phyloP scores from a whole-genome alignment of 2,888 invertebrate species.

The Ischnura elegans region DNA sequence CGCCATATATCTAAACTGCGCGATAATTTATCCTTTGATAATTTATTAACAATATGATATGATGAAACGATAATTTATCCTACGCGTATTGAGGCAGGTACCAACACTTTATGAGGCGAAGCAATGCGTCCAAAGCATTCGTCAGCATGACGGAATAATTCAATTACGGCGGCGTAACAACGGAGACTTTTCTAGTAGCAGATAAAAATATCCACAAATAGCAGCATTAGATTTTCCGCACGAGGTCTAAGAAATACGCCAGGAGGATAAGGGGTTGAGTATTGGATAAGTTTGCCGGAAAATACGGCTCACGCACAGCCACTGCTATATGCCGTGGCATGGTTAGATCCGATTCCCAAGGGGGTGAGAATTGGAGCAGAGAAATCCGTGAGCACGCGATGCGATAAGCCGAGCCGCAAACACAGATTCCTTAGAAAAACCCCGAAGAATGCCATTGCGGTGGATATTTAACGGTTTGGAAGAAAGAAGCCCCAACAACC shows the following conservation, averaged over 20 bases:
- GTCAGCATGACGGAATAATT: background rate
- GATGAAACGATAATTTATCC: too few relatives aligned
- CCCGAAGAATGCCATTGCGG: too few relatives aligned
- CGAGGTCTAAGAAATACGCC: too few relatives aligned
- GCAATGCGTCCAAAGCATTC: background rate
- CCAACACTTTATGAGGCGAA: background rate
- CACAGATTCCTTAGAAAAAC: background rate
- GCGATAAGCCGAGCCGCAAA: background rate
- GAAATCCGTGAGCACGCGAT: slow-evolving; percentile 5
- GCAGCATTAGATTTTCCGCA: background rate
- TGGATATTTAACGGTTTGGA: too few relatives aligned
- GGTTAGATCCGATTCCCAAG: too few relatives aligned
- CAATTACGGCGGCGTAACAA: background rate
- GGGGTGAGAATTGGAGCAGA: background rate
- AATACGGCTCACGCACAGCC: slow-evolving; percentile 5
- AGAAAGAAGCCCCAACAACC: too few relatives aligned
- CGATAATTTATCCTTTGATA: too few relatives aligned
- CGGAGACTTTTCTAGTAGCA: background rate
- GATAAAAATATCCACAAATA: background rate
- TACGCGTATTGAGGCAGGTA: background rate
- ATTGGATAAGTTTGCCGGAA: background rate
- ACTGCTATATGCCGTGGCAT: background rate
- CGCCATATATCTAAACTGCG: too few relatives aligned
- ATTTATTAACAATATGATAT: too few relatives aligned
- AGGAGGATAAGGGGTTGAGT: background rate